phyloP scores from a whole-genome alignment of 1,140 invertebrate species.

The Heliconius hermathena region DNA sequence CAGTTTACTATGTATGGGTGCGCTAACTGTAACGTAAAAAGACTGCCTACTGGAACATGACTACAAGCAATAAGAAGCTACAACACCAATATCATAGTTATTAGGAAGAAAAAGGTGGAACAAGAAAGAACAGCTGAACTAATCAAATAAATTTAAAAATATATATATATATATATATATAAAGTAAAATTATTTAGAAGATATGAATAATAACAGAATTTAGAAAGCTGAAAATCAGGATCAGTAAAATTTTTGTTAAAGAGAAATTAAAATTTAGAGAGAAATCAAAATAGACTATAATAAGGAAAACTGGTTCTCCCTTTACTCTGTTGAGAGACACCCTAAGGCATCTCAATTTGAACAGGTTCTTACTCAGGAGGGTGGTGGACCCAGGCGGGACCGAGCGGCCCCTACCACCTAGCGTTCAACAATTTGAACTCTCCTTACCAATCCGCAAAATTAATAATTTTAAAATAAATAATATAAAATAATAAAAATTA shows the following conservation, averaged over 20 bases:
- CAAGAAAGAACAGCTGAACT: not conserved
- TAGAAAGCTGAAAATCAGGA: not conserved
- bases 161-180: too few relatives aligned
- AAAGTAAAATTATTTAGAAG: not conserved
- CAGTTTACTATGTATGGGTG: not conserved
- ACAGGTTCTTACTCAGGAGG: constrained; percentile 21
- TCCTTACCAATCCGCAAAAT: not conserved
- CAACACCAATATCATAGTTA: not conserved
- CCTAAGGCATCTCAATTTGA: not conserved
- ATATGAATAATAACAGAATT: not conserved
- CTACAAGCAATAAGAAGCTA: not conserved
- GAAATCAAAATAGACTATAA: not conserved
- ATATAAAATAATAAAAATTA: not conserved
- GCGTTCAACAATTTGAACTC: not conserved
- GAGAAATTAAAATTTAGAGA: not conserved
- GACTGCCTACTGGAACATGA: not conserved
- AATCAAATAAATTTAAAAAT: not conserved
- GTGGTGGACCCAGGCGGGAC: constrained; percentile 21
- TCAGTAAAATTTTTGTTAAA: not conserved
- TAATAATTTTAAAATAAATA: not conserved
- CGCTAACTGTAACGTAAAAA: not conserved
- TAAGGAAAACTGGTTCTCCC: constrained; percentile 25
- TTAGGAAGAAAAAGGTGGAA: not conserved
- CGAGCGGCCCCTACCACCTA: constrained; percentile 23
- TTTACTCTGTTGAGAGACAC: constrained; percentile 15